phyloP scores from a whole-genome alignment of 2,888 invertebrate species.

The Leptarthrus brevirostris region DNA sequence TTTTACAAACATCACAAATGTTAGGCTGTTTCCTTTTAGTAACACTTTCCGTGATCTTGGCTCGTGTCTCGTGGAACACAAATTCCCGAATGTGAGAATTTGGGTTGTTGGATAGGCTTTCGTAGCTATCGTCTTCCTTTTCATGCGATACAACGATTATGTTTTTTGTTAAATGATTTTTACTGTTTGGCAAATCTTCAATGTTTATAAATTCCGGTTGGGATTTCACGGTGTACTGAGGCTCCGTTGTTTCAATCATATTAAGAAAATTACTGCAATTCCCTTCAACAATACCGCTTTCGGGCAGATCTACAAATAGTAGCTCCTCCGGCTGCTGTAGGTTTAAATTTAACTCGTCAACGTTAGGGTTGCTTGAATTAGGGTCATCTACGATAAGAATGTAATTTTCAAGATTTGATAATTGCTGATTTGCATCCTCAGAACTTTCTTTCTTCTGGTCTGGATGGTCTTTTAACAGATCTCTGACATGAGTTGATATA shows the following conservation, averaged over 20 bases:
- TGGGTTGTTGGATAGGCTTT: neutral
- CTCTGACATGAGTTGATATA: slow-evolving; percentile 57
- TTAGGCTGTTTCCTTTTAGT: slow-evolving; percentile 1
- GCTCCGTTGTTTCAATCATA: too few relatives aligned
- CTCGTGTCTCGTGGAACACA: neutral
- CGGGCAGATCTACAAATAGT: neutral
- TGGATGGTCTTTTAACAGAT: slow-evolving; percentile 29
- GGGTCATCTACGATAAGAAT: neutral
- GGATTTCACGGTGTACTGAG: neutral
- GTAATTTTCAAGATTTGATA: neutral
- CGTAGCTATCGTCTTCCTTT: neutral
- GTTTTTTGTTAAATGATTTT: slow-evolving; percentile 25
- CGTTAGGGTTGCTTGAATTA: neutral
- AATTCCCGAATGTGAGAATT: neutral
- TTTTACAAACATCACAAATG: slow-evolving; percentile 43
- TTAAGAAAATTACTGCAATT: too few relatives aligned
- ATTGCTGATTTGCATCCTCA: too few relatives aligned
- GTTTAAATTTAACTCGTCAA: neutral
- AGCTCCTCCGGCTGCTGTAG: neutral
- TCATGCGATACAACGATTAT: slow-evolving; percentile 41
- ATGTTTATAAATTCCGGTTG: slow-evolving; percentile 26
- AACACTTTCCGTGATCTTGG: neutral
- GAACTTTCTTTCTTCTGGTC: too few relatives aligned
- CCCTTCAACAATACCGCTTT: too few relatives aligned
- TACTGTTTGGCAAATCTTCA: slow-evolving; percentile 6